A percentile compares a stretch with the other conserved stretches of the same genome.
These are phyloP conservation scores for Sciurus niger DNA, from an alignment of 2,113 vertebrate genomes.

Conservation along the genomic window DNA sequence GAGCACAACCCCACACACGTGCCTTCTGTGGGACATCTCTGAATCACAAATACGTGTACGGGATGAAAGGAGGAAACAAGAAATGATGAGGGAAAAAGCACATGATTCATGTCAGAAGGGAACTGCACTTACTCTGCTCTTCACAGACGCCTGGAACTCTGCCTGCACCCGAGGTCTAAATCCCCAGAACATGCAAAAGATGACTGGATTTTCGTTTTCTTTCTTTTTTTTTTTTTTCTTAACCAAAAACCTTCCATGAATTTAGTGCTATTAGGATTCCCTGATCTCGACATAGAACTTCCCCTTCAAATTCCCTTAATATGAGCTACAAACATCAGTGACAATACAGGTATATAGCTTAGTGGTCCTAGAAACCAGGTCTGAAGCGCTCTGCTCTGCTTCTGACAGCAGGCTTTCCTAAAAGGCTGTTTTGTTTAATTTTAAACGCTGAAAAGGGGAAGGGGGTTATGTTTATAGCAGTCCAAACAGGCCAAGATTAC, in stretches of 20 bases:
- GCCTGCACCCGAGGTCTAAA: slow-evolving; percentile 26
- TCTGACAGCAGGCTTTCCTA: slow-evolving; percentile 34
- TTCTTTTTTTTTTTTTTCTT: not conserved
- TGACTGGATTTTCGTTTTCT: not conserved
- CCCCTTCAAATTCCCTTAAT: slow-evolving; percentile 24
- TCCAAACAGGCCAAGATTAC: slow-evolving; percentile 39
- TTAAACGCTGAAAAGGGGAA: slow-evolving; percentile 31
- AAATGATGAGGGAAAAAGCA: slow-evolving; percentile 77
- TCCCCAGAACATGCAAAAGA: slow-evolving; percentile 56
- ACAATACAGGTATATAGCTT: not conserved
- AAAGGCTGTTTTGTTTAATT: slow-evolving; percentile 61
- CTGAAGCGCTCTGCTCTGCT: not conserved
- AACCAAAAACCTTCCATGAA: not conserved
- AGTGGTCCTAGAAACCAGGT: not conserved
- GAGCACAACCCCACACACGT: slow-evolving; percentile 4
- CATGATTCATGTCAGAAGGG: slow-evolving; percentile 78
- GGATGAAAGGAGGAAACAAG: slow-evolving; percentile 80
- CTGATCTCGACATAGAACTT: slow-evolving; percentile 71
- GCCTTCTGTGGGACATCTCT: slow-evolving; percentile 66
- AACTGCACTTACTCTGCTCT: slow-evolving; percentile 65
- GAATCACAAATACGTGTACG: slow-evolving; percentile 81
- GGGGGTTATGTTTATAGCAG: slow-evolving; percentile 64
- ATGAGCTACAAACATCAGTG: not conserved
- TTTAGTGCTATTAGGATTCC: slow-evolving; percentile 71
- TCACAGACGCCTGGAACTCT: slow-evolving; percentile 66